Evolutionary conservation across 30 jellyfish, hydroid and myxozoan genomes (phyloP).

Genomic region (Pelagia noctiluca): DNA sequence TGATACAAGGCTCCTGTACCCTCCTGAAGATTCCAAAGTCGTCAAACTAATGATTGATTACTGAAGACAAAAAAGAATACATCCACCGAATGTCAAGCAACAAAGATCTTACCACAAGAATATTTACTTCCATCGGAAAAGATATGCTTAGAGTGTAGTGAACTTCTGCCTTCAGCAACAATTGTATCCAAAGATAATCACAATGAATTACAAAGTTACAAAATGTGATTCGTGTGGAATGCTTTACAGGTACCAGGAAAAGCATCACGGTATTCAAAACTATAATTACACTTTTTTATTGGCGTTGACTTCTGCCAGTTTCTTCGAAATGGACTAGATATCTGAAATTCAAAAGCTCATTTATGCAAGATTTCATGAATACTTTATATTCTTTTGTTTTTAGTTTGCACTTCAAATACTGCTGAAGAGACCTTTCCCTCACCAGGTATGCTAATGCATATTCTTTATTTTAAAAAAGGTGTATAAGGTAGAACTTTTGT

Average conservation of each 20-base stretch:
- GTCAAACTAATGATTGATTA: not conserved
- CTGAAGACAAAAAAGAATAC: not conserved
- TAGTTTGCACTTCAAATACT: no score
- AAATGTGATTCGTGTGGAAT: not conserved
- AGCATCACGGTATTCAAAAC: constrained; percentile 36
- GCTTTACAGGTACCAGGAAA: constrained; percentile 44
- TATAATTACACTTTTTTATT: constrained; percentile 32
- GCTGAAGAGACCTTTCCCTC: no score
- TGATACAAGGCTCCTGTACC: not conserved
- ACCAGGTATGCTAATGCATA: no score
- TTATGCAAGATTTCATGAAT: no score
- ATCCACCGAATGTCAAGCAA: constrained; percentile 2
- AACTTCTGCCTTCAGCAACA: not conserved
- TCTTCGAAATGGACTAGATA: constrained; percentile 10
- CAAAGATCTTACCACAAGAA: not conserved
- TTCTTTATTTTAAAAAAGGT: no score
- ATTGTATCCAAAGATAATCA: not conserved
- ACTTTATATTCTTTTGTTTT: no score
- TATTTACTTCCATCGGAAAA: constrained; percentile 25
- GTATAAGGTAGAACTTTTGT: constrained; percentile 9
- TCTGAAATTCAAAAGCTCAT: no score
- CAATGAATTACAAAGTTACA: not conserved
- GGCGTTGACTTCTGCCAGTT: constrained; percentile 29
- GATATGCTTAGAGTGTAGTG: constrained; percentile 14
- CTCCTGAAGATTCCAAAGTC: not conserved